These are phyloP conservation scores for Balaeniceps rex DNA, from an alignment of 2,113 vertebrate genomes.

Conservation along the genomic window DNA sequence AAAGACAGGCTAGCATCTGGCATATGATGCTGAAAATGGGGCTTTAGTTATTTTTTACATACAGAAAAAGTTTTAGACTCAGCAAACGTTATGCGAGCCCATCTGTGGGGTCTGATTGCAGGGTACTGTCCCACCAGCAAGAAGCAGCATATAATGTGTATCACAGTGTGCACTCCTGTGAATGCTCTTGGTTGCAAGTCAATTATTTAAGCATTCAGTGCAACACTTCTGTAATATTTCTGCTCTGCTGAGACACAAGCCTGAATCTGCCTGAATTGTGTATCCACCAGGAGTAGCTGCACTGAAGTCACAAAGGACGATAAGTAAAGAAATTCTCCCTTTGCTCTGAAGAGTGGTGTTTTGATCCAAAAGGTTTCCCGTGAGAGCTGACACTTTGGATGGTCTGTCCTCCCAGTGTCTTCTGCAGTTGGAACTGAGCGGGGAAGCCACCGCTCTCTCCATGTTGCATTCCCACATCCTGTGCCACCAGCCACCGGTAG, in stretches of 20 bases:
- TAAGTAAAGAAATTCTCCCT: neutral
- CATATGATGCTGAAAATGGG: neutral
- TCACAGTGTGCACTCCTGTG: neutral
- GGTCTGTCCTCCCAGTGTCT: neutral
- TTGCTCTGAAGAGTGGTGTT: neutral
- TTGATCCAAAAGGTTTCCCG: neutral
- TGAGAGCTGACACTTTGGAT: neutral
- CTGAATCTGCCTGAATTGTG: neutral
- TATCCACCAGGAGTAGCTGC: neutral
- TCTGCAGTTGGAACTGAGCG: neutral
- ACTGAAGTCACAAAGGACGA: neutral
- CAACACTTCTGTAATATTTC: neutral
- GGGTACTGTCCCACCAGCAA: neutral
- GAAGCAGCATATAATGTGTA: neutral
- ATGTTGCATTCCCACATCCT: neutral
- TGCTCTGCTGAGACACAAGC: neutral
- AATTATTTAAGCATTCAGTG: neutral
- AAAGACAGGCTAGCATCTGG: neutral
- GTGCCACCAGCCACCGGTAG: neutral
- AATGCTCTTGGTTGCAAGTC: neutral
- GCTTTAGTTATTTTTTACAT: neutral
- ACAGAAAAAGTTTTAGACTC: neutral
- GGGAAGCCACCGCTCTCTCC: neutral
- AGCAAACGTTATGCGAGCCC: neutral
- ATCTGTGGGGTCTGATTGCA: neutral